These are phyloP conservation scores for Anguilla rostrata DNA, from an alignment of 2,113 vertebrate genomes.

Conservation along the genomic window DNA sequence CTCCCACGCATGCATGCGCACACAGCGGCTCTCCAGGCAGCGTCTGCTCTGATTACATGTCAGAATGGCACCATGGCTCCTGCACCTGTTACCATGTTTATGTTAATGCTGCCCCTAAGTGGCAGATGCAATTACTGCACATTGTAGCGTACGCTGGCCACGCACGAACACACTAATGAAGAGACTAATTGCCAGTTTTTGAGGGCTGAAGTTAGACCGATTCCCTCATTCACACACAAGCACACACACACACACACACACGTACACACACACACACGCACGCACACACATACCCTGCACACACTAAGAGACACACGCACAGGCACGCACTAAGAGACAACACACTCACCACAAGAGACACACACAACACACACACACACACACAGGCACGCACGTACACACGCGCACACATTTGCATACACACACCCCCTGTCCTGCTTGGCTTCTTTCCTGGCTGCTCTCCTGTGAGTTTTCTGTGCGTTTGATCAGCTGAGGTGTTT, in stretches of 20 bases:
- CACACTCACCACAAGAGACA: not conserved
- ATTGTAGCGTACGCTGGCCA: conserved; percentile 26
- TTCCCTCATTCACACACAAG: not conserved
- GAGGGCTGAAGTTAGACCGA: conserved; percentile 31
- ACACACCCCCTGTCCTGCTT: conserved; percentile 5
- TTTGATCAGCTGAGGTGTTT: not conserved
- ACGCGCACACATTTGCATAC: conserved; percentile 17
- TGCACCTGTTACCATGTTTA: conserved; percentile 24
- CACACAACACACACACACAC: too few species aligned
- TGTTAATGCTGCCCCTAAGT: conserved; percentile 51
- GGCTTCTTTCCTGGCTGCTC: not conserved
- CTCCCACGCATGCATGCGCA: too few species aligned
- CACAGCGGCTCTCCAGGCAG: not conserved
- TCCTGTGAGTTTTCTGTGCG: not conserved
- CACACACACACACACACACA: not conserved
- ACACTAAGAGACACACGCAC: too few species aligned
- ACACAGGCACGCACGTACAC: not conserved
- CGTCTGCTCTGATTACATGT: conserved; percentile 10
- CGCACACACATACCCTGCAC: too few species aligned
- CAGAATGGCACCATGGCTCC: not conserved
- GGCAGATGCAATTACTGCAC: conserved; percentile 50
- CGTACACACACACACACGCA: conserved; percentile 9
- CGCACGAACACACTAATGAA: conserved; percentile 44
- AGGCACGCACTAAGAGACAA: too few species aligned
- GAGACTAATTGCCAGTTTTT: conserved; percentile 48